A percentile compares a stretch with the other conserved stretches of the same genome.
Evolutionary conservation across 2,888 invertebrate genomes (phyloP).

Genomic region (Cheilosia variabilis): DNA sequence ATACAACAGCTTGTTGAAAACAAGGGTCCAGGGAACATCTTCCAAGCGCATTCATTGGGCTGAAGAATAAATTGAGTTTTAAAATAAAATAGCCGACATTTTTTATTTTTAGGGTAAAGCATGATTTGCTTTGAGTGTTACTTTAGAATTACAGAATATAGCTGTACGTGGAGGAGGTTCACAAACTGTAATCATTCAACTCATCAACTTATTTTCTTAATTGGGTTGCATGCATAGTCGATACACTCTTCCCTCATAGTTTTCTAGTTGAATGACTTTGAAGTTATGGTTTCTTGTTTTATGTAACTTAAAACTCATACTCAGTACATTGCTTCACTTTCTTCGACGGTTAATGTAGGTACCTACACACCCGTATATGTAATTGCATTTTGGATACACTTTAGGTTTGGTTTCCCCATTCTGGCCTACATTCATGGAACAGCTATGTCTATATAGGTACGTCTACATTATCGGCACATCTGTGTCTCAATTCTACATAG

Average conservation of each 20-base stretch:
- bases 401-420: background rate
- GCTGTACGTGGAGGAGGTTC: background rate
- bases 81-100: background rate
- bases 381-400: background rate
- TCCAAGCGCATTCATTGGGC: background rate
- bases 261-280: constrained; percentile 2
- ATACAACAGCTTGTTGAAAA: background rate
- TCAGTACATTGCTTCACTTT: background rate
- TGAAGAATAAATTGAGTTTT: background rate
- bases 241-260: background rate
- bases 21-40: background rate
- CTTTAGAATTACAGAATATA: background rate
- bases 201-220: background rate
- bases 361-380: background rate
- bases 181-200: background rate
- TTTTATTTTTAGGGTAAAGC: background rate
- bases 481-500: no score
- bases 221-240: background rate
- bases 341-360: background rate
- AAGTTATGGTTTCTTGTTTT: background rate
- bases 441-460: no score
- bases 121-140: no score
- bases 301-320: background rate
- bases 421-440: background rate
- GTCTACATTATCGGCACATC: no score